Evolutionary conservation across 2,797 vertebrate genomes (phyloP).

Genomic region (Tadarida brasiliensis): DNA sequence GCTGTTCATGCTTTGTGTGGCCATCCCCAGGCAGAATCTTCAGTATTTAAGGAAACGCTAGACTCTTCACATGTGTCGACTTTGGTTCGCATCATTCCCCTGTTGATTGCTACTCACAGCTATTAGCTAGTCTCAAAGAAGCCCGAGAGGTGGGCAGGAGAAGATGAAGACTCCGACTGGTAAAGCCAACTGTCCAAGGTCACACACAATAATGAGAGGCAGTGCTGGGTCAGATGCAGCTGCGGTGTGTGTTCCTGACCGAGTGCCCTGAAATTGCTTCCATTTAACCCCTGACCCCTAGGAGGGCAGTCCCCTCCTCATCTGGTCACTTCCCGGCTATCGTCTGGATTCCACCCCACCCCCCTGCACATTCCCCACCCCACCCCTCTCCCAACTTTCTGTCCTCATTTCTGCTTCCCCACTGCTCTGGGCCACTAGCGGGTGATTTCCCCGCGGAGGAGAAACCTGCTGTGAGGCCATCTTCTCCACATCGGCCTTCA

Average conservation of each 20-base stretch:
- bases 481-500: background rate
- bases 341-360: background rate
- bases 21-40: background rate
- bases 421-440: background rate
- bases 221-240: background rate
- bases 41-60: background rate
- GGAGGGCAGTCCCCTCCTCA: background rate
- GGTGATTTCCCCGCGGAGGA: background rate
- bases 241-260: background rate
- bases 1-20: background rate
- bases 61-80: background rate
- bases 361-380: too few species aligned
- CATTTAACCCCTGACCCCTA: too few species aligned
- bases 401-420: background rate
- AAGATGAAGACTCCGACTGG: background rate
- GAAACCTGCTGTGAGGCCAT: background rate
- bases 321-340: rapidly evolving
- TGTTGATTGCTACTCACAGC: background rate
- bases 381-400: background rate
- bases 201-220: background rate
- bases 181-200: background rate
- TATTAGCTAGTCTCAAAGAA: background rate
- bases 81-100: too few species aligned
- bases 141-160: background rate
- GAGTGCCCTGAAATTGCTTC: background rate